Evolutionary conservation across 2,797 vertebrate genomes (phyloP), one percentile per base, ranked within the genome.

Genomic region (Spheniscus humboldti): DNA sequence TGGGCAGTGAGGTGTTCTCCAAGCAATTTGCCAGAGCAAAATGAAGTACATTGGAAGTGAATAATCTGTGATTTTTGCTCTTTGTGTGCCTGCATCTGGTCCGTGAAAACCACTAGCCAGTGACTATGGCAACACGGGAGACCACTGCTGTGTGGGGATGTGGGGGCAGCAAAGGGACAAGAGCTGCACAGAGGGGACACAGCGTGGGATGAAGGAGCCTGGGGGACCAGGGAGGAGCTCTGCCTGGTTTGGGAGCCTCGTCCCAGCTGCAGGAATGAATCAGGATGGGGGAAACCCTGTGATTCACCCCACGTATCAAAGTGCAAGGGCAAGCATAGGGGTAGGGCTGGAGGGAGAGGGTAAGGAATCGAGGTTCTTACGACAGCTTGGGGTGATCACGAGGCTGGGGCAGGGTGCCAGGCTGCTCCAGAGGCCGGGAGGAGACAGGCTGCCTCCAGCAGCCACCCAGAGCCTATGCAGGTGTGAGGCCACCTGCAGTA

Each of bases 371-470:
- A 41, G 6, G 15, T 39, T 31, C 31, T 66, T 62, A 5, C 0
- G 3, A 41, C 27, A 76, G 0, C 13, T 13, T 19, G 10, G 10
- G 3, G 18, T 30, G 30, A 22, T 60, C 18, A n/a, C 0, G 5
- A 66, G 37, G 10, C 20, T 48, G n/a, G 25, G 63, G 45, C 82
- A 63, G 24, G 28, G 59, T 20, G 37, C 50, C 37, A 63, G 84
- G 68, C 68, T 66, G 23, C n/a, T 90, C 47, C 25, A 30, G 64
- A 62, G 48, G 47, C 48, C 3, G 10, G 22, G n/a, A 76, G 33
- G 7, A 68, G 33, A 33, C 73, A 19, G 41, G 10, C 6, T 72
- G 63, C n/a, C 63, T 69, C 23, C 64, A 67, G 73, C 86, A 71
- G 35, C 57, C 13, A 4, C 6, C 17, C 50, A n/a, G 74, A 57